Evolutionary conservation across 2,113 vertebrate species (phyloP).

Genomic region (Oreochromis niloticus): DNA sequence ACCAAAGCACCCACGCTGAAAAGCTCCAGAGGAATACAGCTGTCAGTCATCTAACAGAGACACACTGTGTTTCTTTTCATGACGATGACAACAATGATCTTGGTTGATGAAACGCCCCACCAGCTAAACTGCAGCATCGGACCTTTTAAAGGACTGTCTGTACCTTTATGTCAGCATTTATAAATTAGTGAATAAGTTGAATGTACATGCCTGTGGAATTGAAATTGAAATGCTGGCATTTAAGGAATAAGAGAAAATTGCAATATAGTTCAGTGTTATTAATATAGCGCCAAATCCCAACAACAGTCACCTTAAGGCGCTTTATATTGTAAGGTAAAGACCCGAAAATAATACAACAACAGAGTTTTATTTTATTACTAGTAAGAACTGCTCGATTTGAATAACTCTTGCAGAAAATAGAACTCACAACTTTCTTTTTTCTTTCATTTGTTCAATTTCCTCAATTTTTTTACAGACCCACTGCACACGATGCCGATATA

Average conservation of each 20-base stretch:
- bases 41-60: background rate
- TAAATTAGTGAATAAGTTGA: background rate
- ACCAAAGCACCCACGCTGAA: background rate
- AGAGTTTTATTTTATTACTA: background rate
- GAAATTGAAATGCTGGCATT: background rate
- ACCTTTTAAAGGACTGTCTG: background rate
- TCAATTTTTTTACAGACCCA: background rate
- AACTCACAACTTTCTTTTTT: background rate
- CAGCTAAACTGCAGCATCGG: background rate
- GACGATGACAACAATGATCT: background rate
- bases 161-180: background rate
- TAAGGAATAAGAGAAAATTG: background rate
- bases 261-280: background rate
- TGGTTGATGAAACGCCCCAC: background rate
- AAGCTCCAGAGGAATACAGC: conserved; percentile 4
- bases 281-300: background rate
- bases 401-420: background rate
- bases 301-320: background rate
- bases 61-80: background rate
- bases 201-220: background rate
- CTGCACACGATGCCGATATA: background rate
- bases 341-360: background rate
- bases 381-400: background rate
- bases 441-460: background rate
- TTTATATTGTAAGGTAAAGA: background rate